Conservation (phyloP, 1,140 invertebrate species). For the Dendroctonus valens region DNA sequence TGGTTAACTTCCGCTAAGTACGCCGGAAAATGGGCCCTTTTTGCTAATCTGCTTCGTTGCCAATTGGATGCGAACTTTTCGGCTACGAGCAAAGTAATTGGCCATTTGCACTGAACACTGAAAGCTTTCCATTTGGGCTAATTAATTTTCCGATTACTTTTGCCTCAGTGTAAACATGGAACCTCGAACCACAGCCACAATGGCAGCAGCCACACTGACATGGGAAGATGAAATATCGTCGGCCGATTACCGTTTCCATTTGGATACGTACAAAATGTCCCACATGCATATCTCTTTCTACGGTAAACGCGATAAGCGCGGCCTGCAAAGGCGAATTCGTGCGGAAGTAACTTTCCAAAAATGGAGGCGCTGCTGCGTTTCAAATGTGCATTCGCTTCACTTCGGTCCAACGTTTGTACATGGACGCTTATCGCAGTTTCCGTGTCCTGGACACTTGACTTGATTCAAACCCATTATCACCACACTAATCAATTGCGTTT, state of each 20-base stretch:
- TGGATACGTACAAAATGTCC: conserved; percentile 27
- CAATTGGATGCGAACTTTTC: neutral
- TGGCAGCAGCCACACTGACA: too few species aligned
- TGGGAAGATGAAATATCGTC: too few species aligned
- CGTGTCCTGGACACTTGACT: conserved; percentile 17
- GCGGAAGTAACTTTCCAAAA: conserved; percentile 45
- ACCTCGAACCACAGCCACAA: too few species aligned
- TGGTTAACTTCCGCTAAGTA: conserved; percentile 23
- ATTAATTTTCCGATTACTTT: too few species aligned
- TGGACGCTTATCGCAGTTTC: conserved; percentile 13
- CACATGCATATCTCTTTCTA: conserved; percentile 38
- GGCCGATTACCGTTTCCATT: conserved; percentile 15
- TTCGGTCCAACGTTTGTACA: conserved; percentile 29
- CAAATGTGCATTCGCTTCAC: conserved; percentile 31
- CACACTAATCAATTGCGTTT: too few species aligned
- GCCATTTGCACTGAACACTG: too few species aligned
- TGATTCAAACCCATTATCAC: too few species aligned
- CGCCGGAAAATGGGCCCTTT: conserved; percentile 14
- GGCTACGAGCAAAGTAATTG: neutral
- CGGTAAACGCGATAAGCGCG: conserved; percentile 39
- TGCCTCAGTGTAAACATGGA: too few species aligned
- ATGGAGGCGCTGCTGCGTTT: conserved; percentile 23
- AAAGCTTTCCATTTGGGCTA: too few species aligned
- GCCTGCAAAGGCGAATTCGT: conserved; percentile 43
- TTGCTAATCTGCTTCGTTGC: neutral